Evolutionary conservation across 2,797 vertebrate genomes (phyloP).

Genomic region (Picus viridis): DNA sequence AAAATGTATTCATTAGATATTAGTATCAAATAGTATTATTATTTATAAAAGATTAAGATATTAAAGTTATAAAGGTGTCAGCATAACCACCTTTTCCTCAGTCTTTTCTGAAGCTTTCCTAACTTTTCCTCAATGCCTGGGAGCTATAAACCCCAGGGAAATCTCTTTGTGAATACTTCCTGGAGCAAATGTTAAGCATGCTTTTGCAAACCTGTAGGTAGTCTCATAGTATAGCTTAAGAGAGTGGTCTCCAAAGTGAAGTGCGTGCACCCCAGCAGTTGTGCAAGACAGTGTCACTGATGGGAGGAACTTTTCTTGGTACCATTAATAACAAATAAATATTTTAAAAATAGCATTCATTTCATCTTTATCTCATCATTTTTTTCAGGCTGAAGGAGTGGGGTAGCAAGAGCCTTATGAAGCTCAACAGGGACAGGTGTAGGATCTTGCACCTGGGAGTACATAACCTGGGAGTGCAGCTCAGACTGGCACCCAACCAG

Average conservation of each 20-base stretch:
- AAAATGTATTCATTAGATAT: background rate
- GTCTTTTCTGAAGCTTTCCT: background rate
- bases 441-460: too few species aligned
- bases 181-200: background rate
- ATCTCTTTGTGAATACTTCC: background rate
- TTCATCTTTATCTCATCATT: background rate
- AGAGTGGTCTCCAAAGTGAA: background rate
- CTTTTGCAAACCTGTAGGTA: background rate
- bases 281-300: background rate
- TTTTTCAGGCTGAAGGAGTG: background rate
- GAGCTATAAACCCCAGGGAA: background rate
- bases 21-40: background rate
- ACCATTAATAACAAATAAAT: background rate
- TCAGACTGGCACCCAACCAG: too few species aligned
- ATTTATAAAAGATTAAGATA: background rate
- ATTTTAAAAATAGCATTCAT: background rate
- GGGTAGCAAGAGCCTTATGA: too few species aligned
- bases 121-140: background rate
- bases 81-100: background rate
- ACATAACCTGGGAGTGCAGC: too few species aligned
- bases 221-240: background rate
- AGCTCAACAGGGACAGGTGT: too few species aligned
- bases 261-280: background rate
- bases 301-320: background rate
- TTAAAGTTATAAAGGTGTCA: background rate